phyloP scores from a whole-genome alignment of 2,888 invertebrate species.

The Drymonia ruficornis region DNA sequence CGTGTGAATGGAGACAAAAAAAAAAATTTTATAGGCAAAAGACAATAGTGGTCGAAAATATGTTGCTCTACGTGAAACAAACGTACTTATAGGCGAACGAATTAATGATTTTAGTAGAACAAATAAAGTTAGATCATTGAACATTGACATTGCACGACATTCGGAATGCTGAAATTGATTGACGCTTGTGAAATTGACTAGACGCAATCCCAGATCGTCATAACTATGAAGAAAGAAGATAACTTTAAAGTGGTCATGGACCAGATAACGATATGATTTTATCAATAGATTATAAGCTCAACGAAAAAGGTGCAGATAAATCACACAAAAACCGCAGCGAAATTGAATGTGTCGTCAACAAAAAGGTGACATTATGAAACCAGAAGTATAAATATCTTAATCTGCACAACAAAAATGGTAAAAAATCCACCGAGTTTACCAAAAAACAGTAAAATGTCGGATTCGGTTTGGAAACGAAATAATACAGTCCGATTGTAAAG shows the following conservation, averaged over 20 bases:
- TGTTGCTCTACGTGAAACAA: not conserved
- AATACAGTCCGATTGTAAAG: slow-evolving; percentile 44
- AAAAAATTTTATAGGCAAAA: not conserved
- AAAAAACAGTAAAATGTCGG: slow-evolving; percentile 43
- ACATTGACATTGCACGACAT: no score
- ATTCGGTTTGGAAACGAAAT: slow-evolving; percentile 37
- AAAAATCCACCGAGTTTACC: slow-evolving; percentile 34
- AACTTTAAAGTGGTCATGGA: no score
- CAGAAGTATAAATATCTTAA: slow-evolving; percentile 22
- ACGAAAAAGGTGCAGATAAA: slow-evolving; percentile 16
- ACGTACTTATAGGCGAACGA: not conserved
- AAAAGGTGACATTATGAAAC: slow-evolving; percentile 20
- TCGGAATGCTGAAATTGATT: no score
- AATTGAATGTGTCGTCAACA: slow-evolving; percentile 21
- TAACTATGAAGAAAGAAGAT: no score
- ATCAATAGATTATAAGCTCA: slow-evolving; percentile 8
- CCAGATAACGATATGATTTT: not conserved
- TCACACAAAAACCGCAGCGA: slow-evolving; percentile 22
- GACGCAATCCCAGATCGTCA: no score
- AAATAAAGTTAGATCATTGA: no score
- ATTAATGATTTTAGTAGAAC: no score
- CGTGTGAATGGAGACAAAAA: slow-evolving; percentile 49
- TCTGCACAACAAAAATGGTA: slow-evolving; percentile 23
- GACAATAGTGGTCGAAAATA: not conserved
- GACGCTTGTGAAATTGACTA: no score